These are phyloP conservation scores for Medauroidea extradentata DNA, from an alignment of 1,140 invertebrate species.

Conservation along the genomic window DNA sequence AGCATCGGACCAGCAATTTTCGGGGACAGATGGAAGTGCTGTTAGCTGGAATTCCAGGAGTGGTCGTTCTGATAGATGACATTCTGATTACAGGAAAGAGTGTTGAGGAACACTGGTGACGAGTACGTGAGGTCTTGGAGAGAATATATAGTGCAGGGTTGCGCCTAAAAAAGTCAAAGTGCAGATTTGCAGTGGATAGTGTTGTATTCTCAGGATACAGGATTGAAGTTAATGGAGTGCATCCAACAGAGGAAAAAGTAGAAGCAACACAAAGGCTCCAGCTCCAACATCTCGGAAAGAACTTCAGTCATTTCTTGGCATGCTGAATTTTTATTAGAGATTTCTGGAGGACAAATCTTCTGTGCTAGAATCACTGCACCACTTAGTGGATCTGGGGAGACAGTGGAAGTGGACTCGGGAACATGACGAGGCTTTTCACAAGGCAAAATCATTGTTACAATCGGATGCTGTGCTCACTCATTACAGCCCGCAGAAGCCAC, in stretches of 20 bases:
- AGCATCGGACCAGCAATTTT: conserved; percentile 40
- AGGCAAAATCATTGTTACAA: conserved; percentile 22
- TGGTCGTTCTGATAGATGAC: not conserved
- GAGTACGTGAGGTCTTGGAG: not conserved
- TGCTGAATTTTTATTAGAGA: conserved; percentile 38
- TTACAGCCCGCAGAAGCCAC: conserved; percentile 4
- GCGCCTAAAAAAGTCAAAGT: conserved; percentile 35
- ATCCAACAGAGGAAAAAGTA: conserved; percentile 31
- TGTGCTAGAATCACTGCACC: not conserved
- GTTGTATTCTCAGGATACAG: conserved; percentile 35
- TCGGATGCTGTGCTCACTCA: conserved; percentile 9
- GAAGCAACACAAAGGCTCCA: conserved; percentile 38
- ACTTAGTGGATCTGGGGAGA: not conserved
- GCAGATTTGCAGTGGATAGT: conserved; percentile 27
- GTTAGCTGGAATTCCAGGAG: conserved; percentile 21
- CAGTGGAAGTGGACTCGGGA: conserved; percentile 14
- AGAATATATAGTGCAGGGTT: conserved; percentile 13
- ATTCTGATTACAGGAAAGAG: not conserved
- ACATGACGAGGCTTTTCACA: conserved; percentile 28
- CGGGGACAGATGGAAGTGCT: conserved; percentile 34
- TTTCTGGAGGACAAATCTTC: conserved; percentile 28
- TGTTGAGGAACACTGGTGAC: not conserved
- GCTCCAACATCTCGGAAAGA: conserved; percentile 34
- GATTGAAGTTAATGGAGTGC: conserved; percentile 29
- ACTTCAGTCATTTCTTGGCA: conserved; percentile 38